Conservation (phyloP, 2,888 invertebrate species). For the Agelastica alni region DNA sequence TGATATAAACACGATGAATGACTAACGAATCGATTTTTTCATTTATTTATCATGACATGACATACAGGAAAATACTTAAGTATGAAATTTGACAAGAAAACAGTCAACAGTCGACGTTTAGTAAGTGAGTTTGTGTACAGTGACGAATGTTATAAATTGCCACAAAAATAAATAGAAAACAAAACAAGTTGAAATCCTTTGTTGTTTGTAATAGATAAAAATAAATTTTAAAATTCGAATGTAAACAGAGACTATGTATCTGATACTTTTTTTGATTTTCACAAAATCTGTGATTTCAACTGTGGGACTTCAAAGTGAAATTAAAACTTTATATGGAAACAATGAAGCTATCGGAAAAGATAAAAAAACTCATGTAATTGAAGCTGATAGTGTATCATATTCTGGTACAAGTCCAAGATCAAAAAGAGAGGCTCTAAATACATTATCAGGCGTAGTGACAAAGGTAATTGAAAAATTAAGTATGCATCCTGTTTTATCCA, state of each 20-base stretch:
- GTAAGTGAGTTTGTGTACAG: too few relatives aligned
- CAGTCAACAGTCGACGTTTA: too few relatives aligned
- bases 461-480: slow-evolving; percentile 22
- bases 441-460: slow-evolving; percentile 11
- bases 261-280: slow-evolving; percentile 16
- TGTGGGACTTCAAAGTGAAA: neutral
- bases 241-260: slow-evolving; percentile 14
- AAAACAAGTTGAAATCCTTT: slow-evolving; percentile 1
- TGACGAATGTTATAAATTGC: too few relatives aligned
- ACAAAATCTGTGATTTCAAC: slow-evolving; percentile 11
- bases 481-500: slow-evolving; percentile 12
- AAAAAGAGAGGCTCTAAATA: slow-evolving; percentile 3
- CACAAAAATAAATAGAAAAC: neutral
- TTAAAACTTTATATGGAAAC: slow-evolving; percentile 11
- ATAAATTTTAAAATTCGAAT: neutral
- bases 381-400: neutral
- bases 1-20: too few relatives aligned
- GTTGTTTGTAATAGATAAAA: neutral
- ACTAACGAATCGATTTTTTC: too few relatives aligned
- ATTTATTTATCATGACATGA: too few relatives aligned
- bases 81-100: too few relatives aligned
- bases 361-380: slow-evolving; percentile 2
- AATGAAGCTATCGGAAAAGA: neutral
- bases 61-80: too few relatives aligned
- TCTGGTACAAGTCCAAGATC: neutral